Percentiles rank a stretch among this genome's conserved stretches.
These are phyloP conservation scores for Mythimna albipuncta DNA, from an alignment of 2,888 invertebrate genomes.

Conservation along the genomic window DNA sequence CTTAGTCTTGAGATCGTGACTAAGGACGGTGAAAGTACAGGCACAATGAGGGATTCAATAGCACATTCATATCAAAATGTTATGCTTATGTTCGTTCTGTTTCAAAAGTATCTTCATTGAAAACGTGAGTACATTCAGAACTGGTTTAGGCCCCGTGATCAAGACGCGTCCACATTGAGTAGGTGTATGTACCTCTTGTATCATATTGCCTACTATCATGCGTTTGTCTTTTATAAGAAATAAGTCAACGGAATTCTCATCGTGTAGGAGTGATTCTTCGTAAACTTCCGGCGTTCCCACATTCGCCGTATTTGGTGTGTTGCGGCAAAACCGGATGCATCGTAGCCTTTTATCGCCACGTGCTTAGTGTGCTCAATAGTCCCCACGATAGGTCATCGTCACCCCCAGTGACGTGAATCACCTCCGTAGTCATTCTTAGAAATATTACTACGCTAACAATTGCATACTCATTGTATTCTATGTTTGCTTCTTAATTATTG, in stretches of 20 bases:
- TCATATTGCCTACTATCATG: constrained; percentile 59
- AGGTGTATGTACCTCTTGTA: constrained; percentile 50
- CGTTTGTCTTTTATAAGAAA: constrained; percentile 64
- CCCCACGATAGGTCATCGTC: constrained; percentile 61
- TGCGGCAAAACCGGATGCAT: constrained; percentile 79
- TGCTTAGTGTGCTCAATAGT: constrained; percentile 76
- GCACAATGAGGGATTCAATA: constrained; percentile 69
- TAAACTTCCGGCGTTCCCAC: constrained; percentile 84
- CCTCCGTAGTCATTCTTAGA: constrained; percentile 70
- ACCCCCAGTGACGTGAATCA: constrained; percentile 72
- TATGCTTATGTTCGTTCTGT: constrained; percentile 44
- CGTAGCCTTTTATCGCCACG: constrained; percentile 80
- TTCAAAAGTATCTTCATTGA: constrained; percentile 56
- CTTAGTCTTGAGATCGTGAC: constrained; percentile 73
- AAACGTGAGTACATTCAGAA: constrained; percentile 48
- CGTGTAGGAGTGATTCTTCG: constrained; percentile 77
- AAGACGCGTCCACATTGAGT: constrained; percentile 47
- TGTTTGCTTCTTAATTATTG: constrained; percentile 28
- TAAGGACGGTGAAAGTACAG: constrained; percentile 83
- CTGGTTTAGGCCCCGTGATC: constrained; percentile 55
- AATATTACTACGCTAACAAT: constrained; percentile 63
- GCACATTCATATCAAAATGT: constrained; percentile 58
- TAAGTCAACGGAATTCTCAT: constrained; percentile 74
- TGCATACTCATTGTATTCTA: constrained; percentile 40
- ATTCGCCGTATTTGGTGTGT: constrained; percentile 76